These are phyloP conservation scores for Caenorhabditis afra DNA, from an alignment of 2,888 invertebrate genomes.

Conservation along the genomic window DNA sequence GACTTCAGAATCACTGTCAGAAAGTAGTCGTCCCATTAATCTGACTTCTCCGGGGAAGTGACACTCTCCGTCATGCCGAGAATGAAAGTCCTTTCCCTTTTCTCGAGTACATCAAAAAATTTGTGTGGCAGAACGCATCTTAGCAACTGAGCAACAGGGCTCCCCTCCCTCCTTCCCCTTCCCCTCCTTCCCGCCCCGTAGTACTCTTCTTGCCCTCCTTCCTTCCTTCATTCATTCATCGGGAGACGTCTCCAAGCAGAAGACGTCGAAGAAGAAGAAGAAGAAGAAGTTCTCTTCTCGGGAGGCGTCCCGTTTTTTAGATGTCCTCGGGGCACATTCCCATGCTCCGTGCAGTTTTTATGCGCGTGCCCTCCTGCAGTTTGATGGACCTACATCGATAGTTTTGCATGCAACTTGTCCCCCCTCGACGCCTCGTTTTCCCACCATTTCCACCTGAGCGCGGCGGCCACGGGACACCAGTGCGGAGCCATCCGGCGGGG, in stretches of 20 bases:
- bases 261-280: background rate
- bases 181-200: constrained; percentile 4
- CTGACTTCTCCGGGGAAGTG: constrained; percentile 44
- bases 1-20: constrained; percentile 28
- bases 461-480: constrained; percentile 26
- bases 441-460: constrained; percentile 28
- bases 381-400: constrained; percentile 29
- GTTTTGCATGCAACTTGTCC: constrained; percentile 17
- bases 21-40: constrained; percentile 31
- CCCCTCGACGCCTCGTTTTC: constrained; percentile 9
- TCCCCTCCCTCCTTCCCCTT: background rate
- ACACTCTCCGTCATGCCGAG: background rate
- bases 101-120: constrained; percentile 50
- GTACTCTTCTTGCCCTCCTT: constrained; percentile 12
- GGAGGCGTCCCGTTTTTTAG: constrained; percentile 30
- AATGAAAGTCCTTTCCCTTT: background rate
- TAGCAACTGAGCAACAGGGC: constrained; percentile 54
- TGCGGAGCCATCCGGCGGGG: constrained; percentile 25
- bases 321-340: constrained; percentile 56
- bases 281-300: constrained; percentile 1
- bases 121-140: constrained; percentile 58
- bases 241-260: background rate
- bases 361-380: constrained; percentile 5
- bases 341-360: constrained; percentile 21
- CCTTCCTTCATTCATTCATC: background rate